Percentiles rank a stretch among this genome's conserved stretches.
These are phyloP conservation scores for Danaus melanippus DNA, from an alignment of 1,140 invertebrate genomes.

Conservation along the genomic window DNA sequence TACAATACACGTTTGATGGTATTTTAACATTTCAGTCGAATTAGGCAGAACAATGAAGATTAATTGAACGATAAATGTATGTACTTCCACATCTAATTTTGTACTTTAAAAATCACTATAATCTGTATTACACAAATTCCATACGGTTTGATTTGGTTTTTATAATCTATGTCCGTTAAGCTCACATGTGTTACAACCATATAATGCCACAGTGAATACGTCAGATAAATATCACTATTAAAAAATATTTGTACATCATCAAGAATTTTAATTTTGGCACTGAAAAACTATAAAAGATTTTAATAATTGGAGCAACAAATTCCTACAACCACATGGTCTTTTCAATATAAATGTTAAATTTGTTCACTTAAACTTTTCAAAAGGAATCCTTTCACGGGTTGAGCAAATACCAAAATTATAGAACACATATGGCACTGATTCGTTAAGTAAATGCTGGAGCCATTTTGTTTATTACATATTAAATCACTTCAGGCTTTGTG, in stretches of 20 bases:
- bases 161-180: neutral
- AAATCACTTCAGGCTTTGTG: too few species aligned
- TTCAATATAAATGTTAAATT: too few species aligned
- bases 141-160: too few species aligned
- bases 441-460: slow-evolving; percentile 3
- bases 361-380: too few species aligned
- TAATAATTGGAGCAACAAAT: neutral
- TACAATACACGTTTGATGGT: too few species aligned
- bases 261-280: slow-evolving; percentile 11
- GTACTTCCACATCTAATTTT: slow-evolving; percentile 42
- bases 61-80: slow-evolving; percentile 8
- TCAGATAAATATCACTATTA: slow-evolving; percentile 6
- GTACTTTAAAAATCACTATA: slow-evolving; percentile 48
- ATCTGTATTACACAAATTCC: slow-evolving; percentile 13
- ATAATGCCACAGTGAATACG: slow-evolving; percentile 3
- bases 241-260: slow-evolving; percentile 16
- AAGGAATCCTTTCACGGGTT: too few species aligned
- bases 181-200: slow-evolving; percentile 26
- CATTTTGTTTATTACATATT: too few species aligned
- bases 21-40: too few species aligned
- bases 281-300: slow-evolving; percentile 8
- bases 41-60: too few species aligned
- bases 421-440: slow-evolving; percentile 19
- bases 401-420: slow-evolving; percentile 14
- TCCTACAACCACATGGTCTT: neutral